Conservation (phyloP, 2,888 invertebrate species). For the Aelia acuminata region DNA sequence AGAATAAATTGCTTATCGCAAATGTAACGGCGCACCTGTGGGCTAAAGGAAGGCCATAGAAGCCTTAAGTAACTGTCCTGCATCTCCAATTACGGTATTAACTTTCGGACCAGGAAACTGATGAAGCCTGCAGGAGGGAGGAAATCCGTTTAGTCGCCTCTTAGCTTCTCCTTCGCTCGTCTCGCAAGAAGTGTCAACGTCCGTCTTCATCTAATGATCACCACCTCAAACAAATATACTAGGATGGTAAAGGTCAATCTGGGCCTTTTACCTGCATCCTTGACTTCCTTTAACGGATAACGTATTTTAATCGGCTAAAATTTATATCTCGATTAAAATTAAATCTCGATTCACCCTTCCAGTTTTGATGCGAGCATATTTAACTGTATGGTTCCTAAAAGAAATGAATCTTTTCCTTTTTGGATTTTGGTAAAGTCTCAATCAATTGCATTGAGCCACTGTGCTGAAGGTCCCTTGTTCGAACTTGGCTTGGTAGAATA, state of each 20-base stretch:
- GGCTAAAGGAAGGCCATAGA: not conserved
- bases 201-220: no score
- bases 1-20: not conserved
- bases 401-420: no score
- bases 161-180: not conserved
- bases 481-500: no score
- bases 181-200: not conserved
- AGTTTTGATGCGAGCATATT: no score
- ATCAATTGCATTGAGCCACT: no score
- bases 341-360: no score
- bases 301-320: no score
- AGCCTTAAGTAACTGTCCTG: constrained; percentile 2
- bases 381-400: no score
- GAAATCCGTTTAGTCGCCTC: constrained; percentile 55
- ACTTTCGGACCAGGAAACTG: constrained; percentile 47
- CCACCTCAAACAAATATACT: no score
- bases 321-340: no score
- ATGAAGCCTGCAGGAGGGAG: constrained; percentile 39
- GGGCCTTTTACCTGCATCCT: not conserved
- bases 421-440: no score
- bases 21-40: not conserved
- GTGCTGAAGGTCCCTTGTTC: no score
- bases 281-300: not conserved
- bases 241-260: not conserved
- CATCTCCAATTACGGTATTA: constrained; percentile 44